Base-by-base conservation (phyloP, 2,888 invertebrate species). In the Frankliniella fusca region DNA sequence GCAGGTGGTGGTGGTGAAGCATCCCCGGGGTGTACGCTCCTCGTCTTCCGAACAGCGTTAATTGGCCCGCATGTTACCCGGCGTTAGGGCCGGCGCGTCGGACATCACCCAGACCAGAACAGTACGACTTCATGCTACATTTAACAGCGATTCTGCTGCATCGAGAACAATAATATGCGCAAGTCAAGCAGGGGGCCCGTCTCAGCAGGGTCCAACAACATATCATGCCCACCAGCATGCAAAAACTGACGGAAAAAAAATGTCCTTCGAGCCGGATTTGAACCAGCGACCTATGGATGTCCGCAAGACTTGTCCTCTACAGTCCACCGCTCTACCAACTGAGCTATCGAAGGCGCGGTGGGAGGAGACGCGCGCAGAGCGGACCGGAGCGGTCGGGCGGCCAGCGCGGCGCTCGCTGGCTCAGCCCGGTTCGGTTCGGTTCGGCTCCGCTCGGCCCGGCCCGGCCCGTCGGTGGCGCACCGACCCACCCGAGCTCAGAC, bases 231-330 rank as follows among this genome's bases (percentile, higher is more conserved):
- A 38, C 2, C 38, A 15, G 1, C 54, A 15, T 2, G 54, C 54
- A 54, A 54, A 54, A 54, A 54, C 8, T 18, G 15, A 3, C 54
- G 20, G 1, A 85, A 85, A 86, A 86, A 86, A 85, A 83, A 81
- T 81, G 79, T 87, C 87, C 87, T 87, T 87, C 87, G 87, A 87
- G 87, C 87, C 87, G 87, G 87, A 87, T 87, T 87, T 87, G 87
- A 88, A 88, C 87, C 87, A 88, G 87, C 87, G 87, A 88, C 87
- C 87, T 88, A 88, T 88, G 87, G 87, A 88, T 88, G 8, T 10
- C 70, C 70, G 70, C 70, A 27, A 10, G 70, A 12, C 12, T 23
- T 5, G 0, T 23, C 70, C 70, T 76, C 85, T 86, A 86, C 86
- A 86, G 86, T 86, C 85, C 86, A 86, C 86, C 86, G 85, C 86